Base-by-base conservation (phyloP, 2,113 vertebrate genomes). In the Callipepla californica region DNA sequence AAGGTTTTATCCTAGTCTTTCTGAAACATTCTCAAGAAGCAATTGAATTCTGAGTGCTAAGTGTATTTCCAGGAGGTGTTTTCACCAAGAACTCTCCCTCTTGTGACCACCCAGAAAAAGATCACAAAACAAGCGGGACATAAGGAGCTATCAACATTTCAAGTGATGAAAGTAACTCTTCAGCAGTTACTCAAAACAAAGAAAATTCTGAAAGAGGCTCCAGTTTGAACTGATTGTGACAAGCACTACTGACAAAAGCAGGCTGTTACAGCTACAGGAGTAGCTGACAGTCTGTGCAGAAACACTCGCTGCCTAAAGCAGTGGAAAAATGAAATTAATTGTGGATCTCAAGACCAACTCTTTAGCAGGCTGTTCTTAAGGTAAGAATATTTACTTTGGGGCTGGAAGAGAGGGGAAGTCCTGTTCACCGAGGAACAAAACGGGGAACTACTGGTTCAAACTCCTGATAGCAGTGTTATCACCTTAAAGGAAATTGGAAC, bases 401-500 rank as follows among this genome's bases (percentile, higher is more conserved):
- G 53, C 63, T 73, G 84, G 30, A 67, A 77, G 48, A 86, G 65
- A 80, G 30, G 58, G 55, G 45, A 92, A 90, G 51, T 72, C 73
- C 73, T 61, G 40, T 63, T 85, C 59, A 67, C 42, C 8, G 45
- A 74, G 42, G 38, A 87, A 81, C 53, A 59, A 36, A 82, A 65
- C 0, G 11, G 79, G 79, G 93, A 93, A 85, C 59, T 34, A 50
- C 76, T 17, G 42, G 28, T 86, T 68, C 38, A 73, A 90, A 94
- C 25, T 86, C 57, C 82, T 0, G 20, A 16, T 66, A 87, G 58
- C 22, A 61, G 62, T 1, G 38, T 81, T 90, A 90, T 65, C 85
- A 53, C 82, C 44, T 65, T 34, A 57, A 75, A 91, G 81, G 76
- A 89, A 87, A 44, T 66, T 85, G 68, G 72, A 89, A 87, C 67